Evolutionary conservation across 2,113 vertebrate species (phyloP), one percentile per base, ranked within the genome.

Genomic region (Cyphomyrus plagiostoma): DNA sequence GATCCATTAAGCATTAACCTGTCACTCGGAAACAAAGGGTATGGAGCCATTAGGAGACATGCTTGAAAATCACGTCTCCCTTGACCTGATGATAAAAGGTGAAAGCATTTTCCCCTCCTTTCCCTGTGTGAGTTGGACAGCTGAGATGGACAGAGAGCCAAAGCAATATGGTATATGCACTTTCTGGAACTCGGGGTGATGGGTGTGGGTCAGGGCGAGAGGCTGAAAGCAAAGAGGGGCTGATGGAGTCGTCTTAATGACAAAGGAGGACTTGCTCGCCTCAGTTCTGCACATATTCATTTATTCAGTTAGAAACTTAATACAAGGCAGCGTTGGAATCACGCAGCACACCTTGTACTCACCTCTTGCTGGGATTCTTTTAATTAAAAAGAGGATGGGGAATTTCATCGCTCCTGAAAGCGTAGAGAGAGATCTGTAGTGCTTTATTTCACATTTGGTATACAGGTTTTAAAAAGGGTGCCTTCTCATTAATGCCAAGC

Each of bases 231-330:
- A 42, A 21, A 46, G 82, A 87, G 92, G 9, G 92, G 92, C 91
- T 89, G 88, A 92, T 92, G 89, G 89, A 92, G 90, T 91, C 90
- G 92, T 88, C 91, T 92, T 93, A 92, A 93, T 93, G 92, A 92
- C 92, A 94, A 92, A 93, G 93, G 89, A 90, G 91, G 92, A 92
- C 93, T 93, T 94, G 87, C 89, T 89, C 89, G 88, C 92, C 89
- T 93, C 92, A 86, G 88, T 89, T 90, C 90, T 74, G 84, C 89
- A 26, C 39, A 58, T 66, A 89, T 91, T 94, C 93, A 94, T 93
- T 94, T 94, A 92, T 94, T 93, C 91, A 92, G 93, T 94, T 92
- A 92, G 92, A 94, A 90, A 93, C 92, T 91, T 93, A 92, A 93
- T 93, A 92, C 93, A 90, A 91, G 89, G 92, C 90, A 92, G 89